Conservation (phyloP, 2,888 invertebrate genomes). For the Nomada fabriciana region DNA sequence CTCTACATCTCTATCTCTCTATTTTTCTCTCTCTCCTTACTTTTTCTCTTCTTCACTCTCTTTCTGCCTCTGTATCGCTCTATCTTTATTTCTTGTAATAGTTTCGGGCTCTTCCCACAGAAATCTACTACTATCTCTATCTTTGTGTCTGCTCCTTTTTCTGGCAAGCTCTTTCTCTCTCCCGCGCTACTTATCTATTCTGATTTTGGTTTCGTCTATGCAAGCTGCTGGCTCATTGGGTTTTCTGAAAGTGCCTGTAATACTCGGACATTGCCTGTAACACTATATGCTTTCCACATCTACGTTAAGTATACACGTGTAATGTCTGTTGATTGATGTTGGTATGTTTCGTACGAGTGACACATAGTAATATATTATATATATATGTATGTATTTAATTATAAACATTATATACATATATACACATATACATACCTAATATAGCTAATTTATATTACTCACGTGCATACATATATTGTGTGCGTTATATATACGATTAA, state of each 20-base stretch:
- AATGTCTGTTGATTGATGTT: conserved; percentile 75
- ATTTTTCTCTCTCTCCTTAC: background rate
- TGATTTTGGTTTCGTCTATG: conserved; percentile 68
- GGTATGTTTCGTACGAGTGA: conserved; percentile 70
- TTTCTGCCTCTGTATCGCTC: background rate
- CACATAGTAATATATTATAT: conserved; percentile 11
- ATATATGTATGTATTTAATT: background rate
- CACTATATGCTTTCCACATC: conserved; percentile 73
- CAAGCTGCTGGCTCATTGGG: conserved; percentile 73
- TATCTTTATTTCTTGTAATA: conserved; percentile 20
- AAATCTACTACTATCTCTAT: conserved; percentile 14
- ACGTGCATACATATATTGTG: conserved; percentile 4
- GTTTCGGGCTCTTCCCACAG: conserved; percentile 17
- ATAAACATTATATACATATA: conserved; percentile 25
- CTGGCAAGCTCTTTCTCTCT: conserved; percentile 10
- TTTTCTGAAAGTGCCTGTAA: conserved; percentile 69
- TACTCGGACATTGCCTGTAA: conserved; percentile 76
- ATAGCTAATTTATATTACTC: conserved; percentile 5
- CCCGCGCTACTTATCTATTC: conserved; percentile 46
- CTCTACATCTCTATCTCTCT: conserved; percentile 6
- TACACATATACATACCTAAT: conserved; percentile 15
- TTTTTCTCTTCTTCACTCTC: background rate
- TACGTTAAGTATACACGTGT: conserved; percentile 75
- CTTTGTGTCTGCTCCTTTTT: conserved; percentile 28
- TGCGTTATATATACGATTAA: conserved; percentile 22